Evolutionary conservation across 2,113 vertebrate species (phyloP), one percentile per base, ranked within the genome.

Genomic region (Seriola aureovittata): DNA sequence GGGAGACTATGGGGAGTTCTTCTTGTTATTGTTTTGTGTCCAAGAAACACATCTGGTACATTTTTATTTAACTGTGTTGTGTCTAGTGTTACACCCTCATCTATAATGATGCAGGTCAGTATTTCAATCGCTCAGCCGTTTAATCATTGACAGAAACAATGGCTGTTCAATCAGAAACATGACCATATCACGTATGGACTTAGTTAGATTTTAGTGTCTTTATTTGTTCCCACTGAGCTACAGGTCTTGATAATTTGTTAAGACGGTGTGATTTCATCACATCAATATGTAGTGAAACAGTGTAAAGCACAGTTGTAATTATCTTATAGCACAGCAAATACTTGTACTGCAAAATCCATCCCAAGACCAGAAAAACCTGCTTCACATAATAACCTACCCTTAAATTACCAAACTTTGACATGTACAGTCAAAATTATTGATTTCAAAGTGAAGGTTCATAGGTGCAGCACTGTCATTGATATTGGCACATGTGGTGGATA

Each of bases 331-430:
- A 32, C 10, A 19, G 10, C 11, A 65, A 40, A 54, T 40, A 2
- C 19, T 29, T 65, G 36, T 16, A 57, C 25, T 55, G 42, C 25
- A 81, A 66, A 68, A 63, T 54, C 29, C 17, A 66, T n/a, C 60
- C 23, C 40, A 4, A 71, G 17, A 55, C 2, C 25, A 73, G 52
- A 55, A 10, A 64, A 79, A 52, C 16, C 58, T 83, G 78, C 21
- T 64, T 79, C 60, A 71, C 40, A 81, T 81, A 1, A 82, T 62
- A 81, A 70, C 36, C 9, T 12, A 2, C 36, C n/a, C 23, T 65
- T 78, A 86, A 69, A 81, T 83, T 63, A 67, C 19, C 55, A 68
- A 29, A 60, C 19, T 46, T 52, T 77, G 70, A 85, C 75, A 83
- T 82, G 81, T 76, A 77, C 36, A 14, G 57, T 36, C 38, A 36